Conservation (phyloP, 2,797 vertebrate genomes). For the Spheniscus humboldti region DNA sequence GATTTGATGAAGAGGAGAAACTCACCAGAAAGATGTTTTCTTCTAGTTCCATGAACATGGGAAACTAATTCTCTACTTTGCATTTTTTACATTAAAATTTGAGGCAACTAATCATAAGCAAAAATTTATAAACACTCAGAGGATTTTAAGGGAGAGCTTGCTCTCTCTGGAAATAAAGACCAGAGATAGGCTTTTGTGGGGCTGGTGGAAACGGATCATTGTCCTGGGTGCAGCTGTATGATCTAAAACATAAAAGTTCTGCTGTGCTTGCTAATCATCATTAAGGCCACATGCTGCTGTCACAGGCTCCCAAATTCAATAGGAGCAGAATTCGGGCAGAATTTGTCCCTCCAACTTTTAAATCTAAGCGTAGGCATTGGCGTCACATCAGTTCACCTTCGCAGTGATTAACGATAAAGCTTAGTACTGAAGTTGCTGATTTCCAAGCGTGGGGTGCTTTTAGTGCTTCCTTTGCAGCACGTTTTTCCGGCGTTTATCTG, state of each 20-base stretch:
- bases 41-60: background rate
- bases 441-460: background rate
- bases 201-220: background rate
- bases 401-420: background rate
- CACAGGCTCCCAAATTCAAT: background rate
- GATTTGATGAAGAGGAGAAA: background rate
- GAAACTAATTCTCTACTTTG: background rate
- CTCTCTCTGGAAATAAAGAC: background rate
- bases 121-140: background rate
- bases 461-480: background rate
- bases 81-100: background rate
- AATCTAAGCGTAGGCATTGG: background rate
- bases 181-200: background rate
- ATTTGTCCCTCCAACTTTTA: background rate
- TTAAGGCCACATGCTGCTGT: background rate
- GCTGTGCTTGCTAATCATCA: constrained; percentile 21
- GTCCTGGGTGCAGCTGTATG: background rate
- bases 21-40: background rate
- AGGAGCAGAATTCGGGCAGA: background rate
- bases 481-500: background rate
- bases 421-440: background rate
- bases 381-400: background rate
- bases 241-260: background rate
- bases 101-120: background rate
- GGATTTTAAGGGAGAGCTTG: background rate